Evolutionary conservation across 2,888 invertebrate genomes (phyloP).

Genomic region (Candidula unifasciata): DNA sequence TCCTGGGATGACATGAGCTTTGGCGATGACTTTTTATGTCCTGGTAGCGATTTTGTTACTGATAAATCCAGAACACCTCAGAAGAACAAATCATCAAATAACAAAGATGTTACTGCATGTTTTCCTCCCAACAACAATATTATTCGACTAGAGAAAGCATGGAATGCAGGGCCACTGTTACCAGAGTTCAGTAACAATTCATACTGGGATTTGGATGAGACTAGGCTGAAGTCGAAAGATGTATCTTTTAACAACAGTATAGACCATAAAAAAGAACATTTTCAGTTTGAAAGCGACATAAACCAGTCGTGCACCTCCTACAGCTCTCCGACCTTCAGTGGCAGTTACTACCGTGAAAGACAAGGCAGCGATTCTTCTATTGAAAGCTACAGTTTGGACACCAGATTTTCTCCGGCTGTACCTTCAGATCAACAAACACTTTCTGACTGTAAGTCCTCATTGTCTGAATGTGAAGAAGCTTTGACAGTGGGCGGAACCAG

Average conservation of each 20-base stretch:
- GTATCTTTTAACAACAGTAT: too few relatives aligned
- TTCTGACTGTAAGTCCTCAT: background rate
- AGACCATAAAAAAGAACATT: background rate
- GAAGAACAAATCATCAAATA: background rate
- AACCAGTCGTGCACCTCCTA: background rate
- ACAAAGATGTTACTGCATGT: background rate
- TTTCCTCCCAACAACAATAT: background rate
- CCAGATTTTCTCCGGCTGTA: background rate
- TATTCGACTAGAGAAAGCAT: background rate
- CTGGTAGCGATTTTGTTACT: background rate
- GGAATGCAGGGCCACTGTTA: background rate
- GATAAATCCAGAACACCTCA: background rate
- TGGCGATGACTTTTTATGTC: background rate
- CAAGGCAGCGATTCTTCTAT: background rate
- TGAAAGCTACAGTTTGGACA: background rate
- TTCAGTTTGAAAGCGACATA: background rate
- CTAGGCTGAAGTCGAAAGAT: background rate
- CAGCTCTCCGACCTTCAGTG: too few relatives aligned
- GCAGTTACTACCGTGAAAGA: background rate
- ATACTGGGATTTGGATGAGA: conserved; percentile 9
- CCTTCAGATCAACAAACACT: background rate
- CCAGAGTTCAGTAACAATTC: background rate
- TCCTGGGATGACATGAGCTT: conserved; percentile 24
- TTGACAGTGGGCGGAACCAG: too few relatives aligned
- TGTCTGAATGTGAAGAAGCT: too few relatives aligned